Evolutionary conservation across 2,888 invertebrate genomes (phyloP).

Genomic region (Pinctada fucata): DNA sequence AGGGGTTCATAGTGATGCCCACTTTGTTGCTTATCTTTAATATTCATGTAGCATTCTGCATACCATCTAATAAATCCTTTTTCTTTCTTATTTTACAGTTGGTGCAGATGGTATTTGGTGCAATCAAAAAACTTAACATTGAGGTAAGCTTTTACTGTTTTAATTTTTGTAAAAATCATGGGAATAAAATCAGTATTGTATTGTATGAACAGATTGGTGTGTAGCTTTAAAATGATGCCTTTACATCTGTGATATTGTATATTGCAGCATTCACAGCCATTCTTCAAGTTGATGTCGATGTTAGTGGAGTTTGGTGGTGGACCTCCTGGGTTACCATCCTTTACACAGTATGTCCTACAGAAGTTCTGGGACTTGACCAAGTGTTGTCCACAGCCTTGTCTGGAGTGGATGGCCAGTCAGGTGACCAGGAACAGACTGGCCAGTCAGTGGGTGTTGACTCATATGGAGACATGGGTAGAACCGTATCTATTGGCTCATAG

Average conservation of each 20-base stretch:
- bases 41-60: no score
- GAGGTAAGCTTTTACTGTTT: conserved; percentile 81
- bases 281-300: conserved; percentile 93
- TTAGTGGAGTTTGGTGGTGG: conserved; percentile 88
- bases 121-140: conserved; percentile 89
- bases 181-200: background rate
- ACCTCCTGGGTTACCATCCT: conserved; percentile 90
- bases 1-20: no score
- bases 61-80: background rate
- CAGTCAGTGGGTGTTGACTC: conserved; percentile 93
- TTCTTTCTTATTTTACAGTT: conserved; percentile 78
- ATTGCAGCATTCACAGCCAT: conserved; percentile 87
- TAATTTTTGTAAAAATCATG: background rate
- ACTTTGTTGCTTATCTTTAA: no score
- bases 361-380: conserved; percentile 90
- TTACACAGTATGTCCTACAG: conserved; percentile 91
- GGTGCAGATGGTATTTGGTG: conserved; percentile 92
- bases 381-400: conserved; percentile 92
- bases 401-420: conserved; percentile 87
- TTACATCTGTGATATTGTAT: no score
- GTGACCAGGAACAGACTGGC: conserved; percentile 91
- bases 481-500: conserved; percentile 90
- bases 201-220: no score
- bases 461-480: conserved; percentile 94
- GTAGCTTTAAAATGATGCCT: no score